Conservation (phyloP, 2,797 vertebrate species). For the Graptemys geographica region DNA sequence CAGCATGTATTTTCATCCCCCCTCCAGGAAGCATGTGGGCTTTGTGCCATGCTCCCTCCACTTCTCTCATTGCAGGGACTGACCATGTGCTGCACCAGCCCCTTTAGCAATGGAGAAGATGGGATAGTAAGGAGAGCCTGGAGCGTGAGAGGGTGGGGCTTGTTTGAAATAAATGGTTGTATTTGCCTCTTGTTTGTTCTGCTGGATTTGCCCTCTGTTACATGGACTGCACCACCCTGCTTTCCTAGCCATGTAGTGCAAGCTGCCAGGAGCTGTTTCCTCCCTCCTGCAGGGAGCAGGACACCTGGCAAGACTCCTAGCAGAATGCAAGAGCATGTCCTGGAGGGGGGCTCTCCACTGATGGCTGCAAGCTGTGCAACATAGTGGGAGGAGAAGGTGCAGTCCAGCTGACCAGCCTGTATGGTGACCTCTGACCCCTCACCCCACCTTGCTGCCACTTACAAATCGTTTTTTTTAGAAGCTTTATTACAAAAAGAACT, state of each 20-base stretch:
- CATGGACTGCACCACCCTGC: neutral
- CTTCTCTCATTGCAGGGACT: neutral
- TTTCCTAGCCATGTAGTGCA: accelerated
- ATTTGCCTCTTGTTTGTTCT: neutral
- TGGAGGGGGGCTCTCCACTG: neutral
- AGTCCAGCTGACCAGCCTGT: neutral
- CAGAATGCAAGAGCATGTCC: neutral
- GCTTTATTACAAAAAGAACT: conserved; percentile 35
- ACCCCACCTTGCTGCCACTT: neutral
- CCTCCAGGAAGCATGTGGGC: too few species aligned
- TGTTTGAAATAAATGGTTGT: neutral
- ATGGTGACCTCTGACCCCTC: neutral
- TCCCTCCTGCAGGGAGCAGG: neutral
- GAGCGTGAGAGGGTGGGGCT: accelerated
- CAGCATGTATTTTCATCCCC: neutral
- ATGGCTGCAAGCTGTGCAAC: neutral
- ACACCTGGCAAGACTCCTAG: neutral
- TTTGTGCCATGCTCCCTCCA: neutral
- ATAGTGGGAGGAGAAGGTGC: neutral
- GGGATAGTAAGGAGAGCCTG: neutral
- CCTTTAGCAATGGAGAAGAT: neutral
- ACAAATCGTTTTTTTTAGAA: neutral
- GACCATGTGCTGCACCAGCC: neutral
- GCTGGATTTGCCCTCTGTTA: neutral
- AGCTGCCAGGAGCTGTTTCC: neutral